A percentile compares a stretch with the other conserved stretches of the same genome.
Conservation (phyloP, 2,797 vertebrate species). For the Clarias laeviceps region DNA sequence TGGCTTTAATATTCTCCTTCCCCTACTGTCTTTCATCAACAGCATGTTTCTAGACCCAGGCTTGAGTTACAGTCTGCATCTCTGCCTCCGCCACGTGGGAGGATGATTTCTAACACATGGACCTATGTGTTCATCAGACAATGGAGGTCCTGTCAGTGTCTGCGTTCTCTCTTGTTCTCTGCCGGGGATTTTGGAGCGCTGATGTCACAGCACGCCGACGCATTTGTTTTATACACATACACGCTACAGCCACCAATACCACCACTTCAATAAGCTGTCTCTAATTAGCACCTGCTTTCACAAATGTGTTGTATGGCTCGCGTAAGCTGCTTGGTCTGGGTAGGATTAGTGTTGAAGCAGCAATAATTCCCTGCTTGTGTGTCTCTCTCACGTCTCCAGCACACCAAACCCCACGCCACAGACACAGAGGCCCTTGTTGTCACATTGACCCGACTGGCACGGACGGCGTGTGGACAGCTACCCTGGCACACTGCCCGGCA, state of each 20-base stretch:
- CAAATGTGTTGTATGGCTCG: slow-evolving; percentile 45
- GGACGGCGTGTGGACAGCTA: slow-evolving; percentile 32
- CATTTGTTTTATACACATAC: slow-evolving; percentile 64
- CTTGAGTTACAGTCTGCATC: slow-evolving; percentile 77
- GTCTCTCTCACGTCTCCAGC: slow-evolving; percentile 55
- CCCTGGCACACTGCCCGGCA: slow-evolving; percentile 38
- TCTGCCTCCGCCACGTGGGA: slow-evolving; percentile 77
- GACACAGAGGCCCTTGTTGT: slow-evolving; percentile 42
- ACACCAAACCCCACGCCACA: slow-evolving; percentile 32
- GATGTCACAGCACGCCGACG: slow-evolving; percentile 57
- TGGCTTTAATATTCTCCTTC: slow-evolving; percentile 74
- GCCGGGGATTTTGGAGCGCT: slow-evolving; percentile 32
- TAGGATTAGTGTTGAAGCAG: slow-evolving; percentile 55
- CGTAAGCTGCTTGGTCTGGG: slow-evolving; percentile 60
- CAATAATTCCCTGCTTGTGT: slow-evolving; percentile 56
- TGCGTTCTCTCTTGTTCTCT: slow-evolving; percentile 22
- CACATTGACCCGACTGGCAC: slow-evolving; percentile 45
- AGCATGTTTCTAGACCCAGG: slow-evolving; percentile 74
- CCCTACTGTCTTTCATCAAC: slow-evolving; percentile 82
- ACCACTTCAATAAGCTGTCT: slow-evolving; percentile 44
- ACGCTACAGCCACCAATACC: slow-evolving; percentile 34
- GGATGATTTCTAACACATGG: slow-evolving; percentile 87
- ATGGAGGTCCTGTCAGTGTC: slow-evolving; percentile 79
- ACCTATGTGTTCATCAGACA: slow-evolving; percentile 77
- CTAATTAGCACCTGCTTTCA: slow-evolving; percentile 68